These are phyloP conservation scores for Bombus pyrosoma DNA, from an alignment of 1,140 invertebrate species.

Conservation along the genomic window DNA sequence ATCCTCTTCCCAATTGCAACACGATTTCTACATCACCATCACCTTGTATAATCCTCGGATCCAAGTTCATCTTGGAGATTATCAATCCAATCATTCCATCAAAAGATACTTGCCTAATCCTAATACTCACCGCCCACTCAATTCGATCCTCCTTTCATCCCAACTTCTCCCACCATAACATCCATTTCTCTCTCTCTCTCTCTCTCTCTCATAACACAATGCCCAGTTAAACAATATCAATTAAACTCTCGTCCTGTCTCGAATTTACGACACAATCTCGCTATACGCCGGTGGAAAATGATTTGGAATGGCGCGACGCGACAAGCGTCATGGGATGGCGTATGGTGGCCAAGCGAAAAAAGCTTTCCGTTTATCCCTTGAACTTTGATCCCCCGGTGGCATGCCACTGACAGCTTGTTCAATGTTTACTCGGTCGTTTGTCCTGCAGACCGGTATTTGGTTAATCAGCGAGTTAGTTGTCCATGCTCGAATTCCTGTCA, in stretches of 20 bases:
- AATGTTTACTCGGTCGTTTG: conserved; percentile 71
- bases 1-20: neutral
- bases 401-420: conserved; percentile 68
- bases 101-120: neutral
- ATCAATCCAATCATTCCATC: neutral
- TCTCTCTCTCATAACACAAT: neutral
- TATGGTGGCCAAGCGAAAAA: conserved; percentile 45
- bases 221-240: conserved; percentile 11
- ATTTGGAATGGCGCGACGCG: conserved; percentile 41
- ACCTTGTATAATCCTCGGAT: too few relatives aligned
- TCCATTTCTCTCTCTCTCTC: neutral
- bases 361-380: conserved; percentile 65
- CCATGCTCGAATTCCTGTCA: conserved; percentile 68
- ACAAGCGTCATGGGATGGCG: neutral
- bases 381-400: conserved; percentile 70
- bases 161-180: too few relatives aligned
- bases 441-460: conserved; percentile 71
- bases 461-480: conserved; percentile 74
- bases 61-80: neutral
- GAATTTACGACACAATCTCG: conserved; percentile 17
- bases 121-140: neutral
- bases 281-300: conserved; percentile 43
- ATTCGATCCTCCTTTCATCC: neutral
- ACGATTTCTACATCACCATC: neutral
- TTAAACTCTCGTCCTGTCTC: conserved; percentile 3